phyloP scores from a whole-genome alignment of 2,888 invertebrate species.

The Arctia plantaginis region DNA sequence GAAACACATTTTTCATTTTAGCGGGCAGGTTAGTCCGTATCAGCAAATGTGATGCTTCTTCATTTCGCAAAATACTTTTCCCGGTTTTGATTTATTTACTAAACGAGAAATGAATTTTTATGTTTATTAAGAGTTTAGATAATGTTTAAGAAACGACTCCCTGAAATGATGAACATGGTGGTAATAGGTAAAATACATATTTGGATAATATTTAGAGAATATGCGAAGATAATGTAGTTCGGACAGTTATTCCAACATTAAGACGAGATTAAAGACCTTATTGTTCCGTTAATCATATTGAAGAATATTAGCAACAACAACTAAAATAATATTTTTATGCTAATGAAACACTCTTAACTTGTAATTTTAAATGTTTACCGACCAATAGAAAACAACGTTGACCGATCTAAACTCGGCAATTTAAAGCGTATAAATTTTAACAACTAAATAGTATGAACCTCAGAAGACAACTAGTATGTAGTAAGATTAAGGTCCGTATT shows the following conservation, averaged over 20 bases:
- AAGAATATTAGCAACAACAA: not conserved
- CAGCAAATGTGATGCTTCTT: constrained; percentile 3
- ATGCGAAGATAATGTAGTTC: not conserved
- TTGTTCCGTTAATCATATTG: not conserved
- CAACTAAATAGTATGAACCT: not conserved
- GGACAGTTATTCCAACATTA: not conserved
- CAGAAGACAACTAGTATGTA: no score
- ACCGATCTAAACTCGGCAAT: no score
- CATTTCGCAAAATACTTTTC: constrained; percentile 15
- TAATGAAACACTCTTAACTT: not conserved
- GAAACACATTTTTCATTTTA: constrained; percentile 46
- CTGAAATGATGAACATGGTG: not conserved
- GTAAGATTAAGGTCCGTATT: no score
- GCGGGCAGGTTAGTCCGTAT: constrained; percentile 21
- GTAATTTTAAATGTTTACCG: no score
- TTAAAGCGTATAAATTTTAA: not conserved
- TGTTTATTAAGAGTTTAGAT: not conserved
- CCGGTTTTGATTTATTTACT: constrained; percentile 7
- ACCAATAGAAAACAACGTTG: no score
- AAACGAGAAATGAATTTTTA: not conserved
- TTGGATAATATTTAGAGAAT: no score
- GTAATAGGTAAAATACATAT: no score
- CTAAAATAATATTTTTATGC: not conserved
- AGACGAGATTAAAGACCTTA: not conserved
- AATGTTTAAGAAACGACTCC: not conserved